Conservation (phyloP, 2,797 vertebrate genomes). For the Uromys caudimaculatus region DNA sequence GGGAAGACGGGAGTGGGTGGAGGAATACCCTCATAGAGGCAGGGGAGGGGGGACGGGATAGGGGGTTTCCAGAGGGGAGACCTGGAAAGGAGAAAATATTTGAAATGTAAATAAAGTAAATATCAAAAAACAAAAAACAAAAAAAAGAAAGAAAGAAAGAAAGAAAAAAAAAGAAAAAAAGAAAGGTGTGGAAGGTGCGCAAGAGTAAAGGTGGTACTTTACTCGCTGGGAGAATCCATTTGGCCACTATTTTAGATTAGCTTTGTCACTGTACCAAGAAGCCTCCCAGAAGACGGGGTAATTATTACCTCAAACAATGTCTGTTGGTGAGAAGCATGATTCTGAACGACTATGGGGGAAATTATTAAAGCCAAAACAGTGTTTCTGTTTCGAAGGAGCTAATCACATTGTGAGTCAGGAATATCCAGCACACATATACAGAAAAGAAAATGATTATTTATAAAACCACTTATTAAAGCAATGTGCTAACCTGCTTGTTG, state of each 20-base stretch:
- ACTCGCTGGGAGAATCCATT: neutral
- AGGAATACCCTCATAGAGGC: too few relatives aligned
- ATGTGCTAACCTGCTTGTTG: slow-evolving; percentile 1
- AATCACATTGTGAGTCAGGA: neutral
- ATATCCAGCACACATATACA: neutral
- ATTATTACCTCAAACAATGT: neutral
- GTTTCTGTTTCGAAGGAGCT: neutral
- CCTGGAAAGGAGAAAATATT: too few relatives aligned
- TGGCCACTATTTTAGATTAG: slow-evolving; percentile 31
- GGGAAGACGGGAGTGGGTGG: too few relatives aligned
- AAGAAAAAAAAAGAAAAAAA: too few relatives aligned
- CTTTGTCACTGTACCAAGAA: neutral
- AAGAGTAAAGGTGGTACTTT: neutral
- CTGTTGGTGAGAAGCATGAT: neutral
- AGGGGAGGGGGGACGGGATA: too few relatives aligned
- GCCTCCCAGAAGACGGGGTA: neutral
- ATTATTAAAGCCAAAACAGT: slow-evolving; percentile 41
- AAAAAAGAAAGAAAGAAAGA: too few relatives aligned
- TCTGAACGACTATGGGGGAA: slow-evolving; percentile 38
- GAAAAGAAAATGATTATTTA: slow-evolving; percentile 6
- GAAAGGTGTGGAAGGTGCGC: neutral
- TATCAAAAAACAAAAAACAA: too few relatives aligned
- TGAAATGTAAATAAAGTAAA: too few relatives aligned
- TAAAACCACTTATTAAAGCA: slow-evolving; percentile 30
- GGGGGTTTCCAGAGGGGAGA: too few relatives aligned